phyloP scores from a whole-genome alignment of 2,888 invertebrate species.

The Conomelus anceps region DNA sequence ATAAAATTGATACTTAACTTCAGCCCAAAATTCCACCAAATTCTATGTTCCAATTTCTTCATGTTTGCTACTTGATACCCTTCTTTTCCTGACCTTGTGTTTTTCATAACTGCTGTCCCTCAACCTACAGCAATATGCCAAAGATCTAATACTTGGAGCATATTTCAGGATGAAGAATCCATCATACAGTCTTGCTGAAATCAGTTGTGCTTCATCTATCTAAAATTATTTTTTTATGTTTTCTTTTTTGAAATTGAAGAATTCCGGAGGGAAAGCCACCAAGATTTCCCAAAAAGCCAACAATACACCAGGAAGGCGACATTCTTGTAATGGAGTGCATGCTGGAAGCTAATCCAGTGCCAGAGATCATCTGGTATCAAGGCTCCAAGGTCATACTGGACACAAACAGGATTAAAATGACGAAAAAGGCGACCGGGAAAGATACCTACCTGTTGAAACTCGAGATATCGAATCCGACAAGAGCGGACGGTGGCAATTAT shows the following conservation, averaged over 20 bases:
- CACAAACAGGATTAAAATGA: conserved; percentile 83
- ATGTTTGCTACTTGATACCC: too few species aligned
- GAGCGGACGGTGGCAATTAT: conserved; percentile 96
- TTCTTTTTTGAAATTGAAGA: conserved; percentile 54
- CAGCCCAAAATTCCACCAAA: too few species aligned
- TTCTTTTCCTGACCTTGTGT: too few species aligned
- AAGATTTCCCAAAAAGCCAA: conserved; percentile 93
- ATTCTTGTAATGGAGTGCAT: conserved; percentile 91
- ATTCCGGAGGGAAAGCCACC: conserved; percentile 94
- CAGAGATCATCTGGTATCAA: conserved; percentile 93
- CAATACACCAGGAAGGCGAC: conserved; percentile 89
- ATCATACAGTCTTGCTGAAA: too few species aligned
- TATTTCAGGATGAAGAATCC: too few species aligned
- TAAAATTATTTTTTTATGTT: not conserved
- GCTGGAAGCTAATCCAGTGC: conserved; percentile 90
- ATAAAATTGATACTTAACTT: too few species aligned
- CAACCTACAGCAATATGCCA: too few species aligned
- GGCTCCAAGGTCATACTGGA: conserved; percentile 77
- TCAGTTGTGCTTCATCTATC: too few species aligned
- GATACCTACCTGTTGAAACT: conserved; percentile 86
- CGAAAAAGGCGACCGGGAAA: conserved; percentile 78
- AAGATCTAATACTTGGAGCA: too few species aligned
- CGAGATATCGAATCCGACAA: conserved; percentile 91
- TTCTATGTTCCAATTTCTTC: too few species aligned
- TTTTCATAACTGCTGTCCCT: too few species aligned